Percentiles rank a stretch among this genome's conserved stretches.
Evolutionary conservation across 2,113 vertebrate genomes (phyloP).

Genomic region (Xerus inauris): DNA sequence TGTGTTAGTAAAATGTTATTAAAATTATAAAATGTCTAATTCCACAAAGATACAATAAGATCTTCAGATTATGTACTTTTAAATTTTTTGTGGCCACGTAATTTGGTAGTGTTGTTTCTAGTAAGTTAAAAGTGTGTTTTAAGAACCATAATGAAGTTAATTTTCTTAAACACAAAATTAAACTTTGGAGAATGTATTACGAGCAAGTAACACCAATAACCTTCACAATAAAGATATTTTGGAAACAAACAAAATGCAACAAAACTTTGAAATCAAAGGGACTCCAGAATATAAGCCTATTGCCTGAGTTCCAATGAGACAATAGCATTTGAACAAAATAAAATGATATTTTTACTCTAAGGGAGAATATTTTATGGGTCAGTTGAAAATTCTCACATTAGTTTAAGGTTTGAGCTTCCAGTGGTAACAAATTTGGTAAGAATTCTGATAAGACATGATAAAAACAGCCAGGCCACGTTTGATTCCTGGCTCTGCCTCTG

Average conservation of each 20-base stretch:
- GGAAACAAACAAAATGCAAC: neutral
- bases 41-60: conserved; percentile 12
- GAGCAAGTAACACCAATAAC: neutral
- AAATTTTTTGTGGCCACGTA: neutral
- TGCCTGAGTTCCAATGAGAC: neutral
- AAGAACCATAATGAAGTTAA: neutral
- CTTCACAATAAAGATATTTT: conserved; percentile 13
- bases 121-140: conserved; percentile 14
- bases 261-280: neutral
- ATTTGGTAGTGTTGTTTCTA: neutral
- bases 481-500: neutral
- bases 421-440: neutral
- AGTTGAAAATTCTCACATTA: neutral
- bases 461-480: neutral
- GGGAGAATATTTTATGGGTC: neutral
- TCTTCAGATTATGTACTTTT: neutral
- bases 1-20: neutral
- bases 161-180: conserved; percentile 4
- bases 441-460: neutral
- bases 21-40: neutral
- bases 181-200: neutral
- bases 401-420: conserved; percentile 1
- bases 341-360: neutral
- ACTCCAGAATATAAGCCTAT: neutral
- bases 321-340: neutral